Evolutionary conservation across 2,888 invertebrate species (phyloP).

Genomic region (Muscina levida): DNA sequence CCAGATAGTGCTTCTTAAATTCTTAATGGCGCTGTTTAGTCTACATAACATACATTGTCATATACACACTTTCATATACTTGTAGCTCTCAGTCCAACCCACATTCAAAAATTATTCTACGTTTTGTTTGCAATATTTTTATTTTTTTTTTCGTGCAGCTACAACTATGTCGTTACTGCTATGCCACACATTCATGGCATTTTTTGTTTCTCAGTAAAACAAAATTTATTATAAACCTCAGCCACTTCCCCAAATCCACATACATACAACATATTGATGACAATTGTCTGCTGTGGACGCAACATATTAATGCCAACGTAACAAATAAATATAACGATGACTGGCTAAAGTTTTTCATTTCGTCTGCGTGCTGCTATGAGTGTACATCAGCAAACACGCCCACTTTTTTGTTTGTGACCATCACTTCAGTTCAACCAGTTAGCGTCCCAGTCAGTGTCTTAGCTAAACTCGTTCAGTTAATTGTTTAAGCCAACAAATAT

Average conservation of each 20-base stretch:
- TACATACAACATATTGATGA: conserved; percentile 65
- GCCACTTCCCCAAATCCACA: conserved; percentile 62
- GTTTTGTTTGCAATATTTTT: not conserved
- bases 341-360: conserved; percentile 19
- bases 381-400: conserved; percentile 54
- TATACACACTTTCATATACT: conserved; percentile 43
- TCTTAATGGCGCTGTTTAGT: conserved; percentile 62
- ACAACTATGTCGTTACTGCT: conserved; percentile 11
- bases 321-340: conserved; percentile 53
- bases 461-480: conserved; percentile 25
- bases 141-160: too few relatives aligned
- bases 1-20: conserved; percentile 31
- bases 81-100: conserved; percentile 51
- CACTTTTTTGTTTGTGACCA: conserved; percentile 48
- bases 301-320: conserved; percentile 57
- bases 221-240: conserved; percentile 8
- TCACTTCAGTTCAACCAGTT: not conserved
- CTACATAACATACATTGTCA: conserved; percentile 48
- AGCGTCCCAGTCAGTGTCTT: not conserved
- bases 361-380: conserved; percentile 23
- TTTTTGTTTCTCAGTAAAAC: conserved; percentile 4
- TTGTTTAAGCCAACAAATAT: conserved; percentile 4
- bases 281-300: conserved; percentile 64
- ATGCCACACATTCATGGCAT: conserved; percentile 6
- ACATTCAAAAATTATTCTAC: conserved; percentile 54